Evolutionary conservation across 2,113 vertebrate genomes (phyloP), one percentile per base, ranked within the genome.

Genomic region (Rynchops niger): DNA sequence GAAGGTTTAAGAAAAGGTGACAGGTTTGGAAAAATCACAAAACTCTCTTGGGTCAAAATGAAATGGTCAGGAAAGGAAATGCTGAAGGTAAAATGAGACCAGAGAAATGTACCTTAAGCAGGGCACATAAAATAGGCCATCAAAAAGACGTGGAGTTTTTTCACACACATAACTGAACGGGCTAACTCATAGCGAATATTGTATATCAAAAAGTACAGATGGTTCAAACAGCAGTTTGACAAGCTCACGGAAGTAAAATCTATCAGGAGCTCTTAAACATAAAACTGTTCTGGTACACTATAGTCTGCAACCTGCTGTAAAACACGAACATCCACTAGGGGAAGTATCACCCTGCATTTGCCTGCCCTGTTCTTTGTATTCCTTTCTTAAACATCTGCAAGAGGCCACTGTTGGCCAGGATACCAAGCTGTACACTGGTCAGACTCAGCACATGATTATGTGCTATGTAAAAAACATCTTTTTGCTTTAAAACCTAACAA

Each of bases 41-140:
- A 72, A 32, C 89, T 61, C 29, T 70, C 67, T 61, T 55, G 36
- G 8, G 15, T 69, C 2, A 3, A 55, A 82, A 52, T 32, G 40
- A 89, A 95, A 89, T 29, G 20, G 32, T 47, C 40, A 78, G n/a
- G 91, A 91, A 89, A 78, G n/a, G 91, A 91, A 89, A 91, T 29
- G 49, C 17, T 6, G 2, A 69, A 83, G 40, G 58, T n/a, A 69
- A 87, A 83, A 15, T 70, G 69, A 78, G 43, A 52, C 34, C 40
- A 53, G 16, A 53, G 52, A 88, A 91, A 71, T 15, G 6, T 18
- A 43, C 79, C 52, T 74, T 56, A 56, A 73, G 34, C 63, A 78
- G 25, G 30, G 52, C 25, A 88, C n/a, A 55, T 34, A 88, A 76
- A 86, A 76, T 3, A 85, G 65, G 21, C 25, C 76, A 73, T 53